Conservation (phyloP, 2,113 vertebrate species). For the Rutilus rutilus region DNA sequence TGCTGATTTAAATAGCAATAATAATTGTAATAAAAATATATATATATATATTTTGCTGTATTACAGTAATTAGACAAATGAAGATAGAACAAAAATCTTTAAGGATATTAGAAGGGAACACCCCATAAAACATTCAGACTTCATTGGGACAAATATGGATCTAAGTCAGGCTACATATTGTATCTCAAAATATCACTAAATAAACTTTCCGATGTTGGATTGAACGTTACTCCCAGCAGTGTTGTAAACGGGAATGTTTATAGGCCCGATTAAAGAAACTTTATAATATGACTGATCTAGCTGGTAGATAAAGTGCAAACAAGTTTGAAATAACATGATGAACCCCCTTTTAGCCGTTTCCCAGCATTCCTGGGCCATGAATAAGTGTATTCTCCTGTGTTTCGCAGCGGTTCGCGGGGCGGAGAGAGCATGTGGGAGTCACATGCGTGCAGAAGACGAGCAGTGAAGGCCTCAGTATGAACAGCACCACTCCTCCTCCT, state of each 20-base stretch:
- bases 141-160: neutral
- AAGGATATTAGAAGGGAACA: too few relatives aligned
- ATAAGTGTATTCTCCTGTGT: neutral
- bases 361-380: neutral
- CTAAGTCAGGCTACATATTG: neutral
- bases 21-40: neutral
- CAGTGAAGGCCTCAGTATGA: constrained; percentile 74
- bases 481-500: constrained; percentile 81
- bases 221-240: neutral
- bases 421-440: constrained; percentile 76
- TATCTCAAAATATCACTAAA: neutral
- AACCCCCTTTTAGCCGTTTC: neutral
- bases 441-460: constrained; percentile 77
- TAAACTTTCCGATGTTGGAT: neutral
- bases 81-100: neutral
- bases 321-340: neutral
- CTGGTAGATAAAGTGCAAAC: neutral
- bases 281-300: neutral
- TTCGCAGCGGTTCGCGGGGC: constrained; percentile 62
- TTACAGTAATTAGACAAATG: neutral
- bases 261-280: neutral
- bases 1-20: neutral
- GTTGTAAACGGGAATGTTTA: neutral
- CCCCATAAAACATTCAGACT: neutral
- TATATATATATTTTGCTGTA: neutral